A percentile compares a stretch with the other conserved stretches of the same genome.
These are phyloP conservation scores for Pocillopora meandrina DNA, from an alignment of 92 coral and sea anemone genomes.

Conservation along the genomic window DNA sequence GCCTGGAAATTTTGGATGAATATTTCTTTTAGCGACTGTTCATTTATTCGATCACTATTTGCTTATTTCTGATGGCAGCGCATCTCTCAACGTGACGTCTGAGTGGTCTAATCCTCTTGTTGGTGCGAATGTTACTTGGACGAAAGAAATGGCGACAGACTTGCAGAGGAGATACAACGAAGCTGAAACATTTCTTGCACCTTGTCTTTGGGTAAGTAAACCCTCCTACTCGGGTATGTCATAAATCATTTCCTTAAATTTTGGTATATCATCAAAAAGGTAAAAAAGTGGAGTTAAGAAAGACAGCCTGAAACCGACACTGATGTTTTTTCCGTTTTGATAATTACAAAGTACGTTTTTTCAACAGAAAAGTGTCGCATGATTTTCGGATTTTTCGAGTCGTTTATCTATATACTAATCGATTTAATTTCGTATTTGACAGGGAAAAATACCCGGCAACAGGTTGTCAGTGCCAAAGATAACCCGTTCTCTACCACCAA, in stretches of 20 bases:
- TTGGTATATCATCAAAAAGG: not conserved
- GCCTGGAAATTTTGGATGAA: too few relatives aligned
- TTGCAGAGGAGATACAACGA: constrained; percentile 4
- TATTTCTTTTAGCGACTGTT: not conserved
- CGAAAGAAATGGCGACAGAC: constrained; percentile 32
- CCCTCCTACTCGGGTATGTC: not conserved
- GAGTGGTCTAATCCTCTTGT: constrained; percentile 14
- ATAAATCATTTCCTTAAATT: not conserved
- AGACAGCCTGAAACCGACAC: too few relatives aligned
- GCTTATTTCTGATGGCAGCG: not conserved
- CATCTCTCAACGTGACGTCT: constrained; percentile 8
- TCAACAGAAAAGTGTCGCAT: too few relatives aligned
- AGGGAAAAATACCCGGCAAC: not conserved
- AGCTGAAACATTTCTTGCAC: constrained; percentile 1
- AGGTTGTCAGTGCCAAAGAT: not conserved
- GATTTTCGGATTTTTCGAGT: too few relatives aligned
- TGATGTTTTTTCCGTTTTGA: not conserved
- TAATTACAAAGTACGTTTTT: not conserved
- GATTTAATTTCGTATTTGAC: too few relatives aligned
- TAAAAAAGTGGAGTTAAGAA: not conserved
- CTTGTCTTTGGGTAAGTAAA: constrained; percentile 2
- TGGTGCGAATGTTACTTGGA: constrained; percentile 25
- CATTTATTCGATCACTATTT: not conserved
- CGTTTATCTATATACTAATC: too few relatives aligned
- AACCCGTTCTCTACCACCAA: not conserved